Conservation (phyloP, 2,888 invertebrate genomes). For the Nasonovia ribisnigri region DNA sequence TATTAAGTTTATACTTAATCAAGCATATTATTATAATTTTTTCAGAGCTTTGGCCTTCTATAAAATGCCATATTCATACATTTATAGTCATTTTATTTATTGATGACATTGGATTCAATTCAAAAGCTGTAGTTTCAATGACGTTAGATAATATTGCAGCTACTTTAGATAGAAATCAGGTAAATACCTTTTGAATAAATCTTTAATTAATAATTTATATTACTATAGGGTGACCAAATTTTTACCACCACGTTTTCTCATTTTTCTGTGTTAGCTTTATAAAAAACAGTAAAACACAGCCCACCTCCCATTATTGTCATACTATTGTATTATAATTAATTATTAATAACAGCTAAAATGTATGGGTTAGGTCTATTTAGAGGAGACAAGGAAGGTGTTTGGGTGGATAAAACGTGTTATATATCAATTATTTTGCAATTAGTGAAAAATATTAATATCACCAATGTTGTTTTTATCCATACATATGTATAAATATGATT, state of each 20-base stretch:
- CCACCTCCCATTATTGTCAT: background rate
- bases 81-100: conserved; percentile 55
- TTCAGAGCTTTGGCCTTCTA: conserved; percentile 54
- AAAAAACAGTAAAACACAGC: background rate
- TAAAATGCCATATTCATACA: conserved; percentile 62
- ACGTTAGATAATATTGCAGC: conserved; percentile 56
- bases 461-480: background rate
- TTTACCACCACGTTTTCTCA: background rate
- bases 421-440: background rate
- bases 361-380: background rate
- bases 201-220: background rate
- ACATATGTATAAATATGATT: background rate
- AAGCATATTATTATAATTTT: conserved; percentile 21
- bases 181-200: background rate
- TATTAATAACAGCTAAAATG: background rate
- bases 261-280: background rate
- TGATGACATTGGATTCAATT: conserved; percentile 59
- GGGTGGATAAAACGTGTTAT: background rate
- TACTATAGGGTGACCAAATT: background rate
- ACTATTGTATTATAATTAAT: background rate
- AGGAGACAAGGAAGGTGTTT: background rate
- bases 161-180: conserved; percentile 52
- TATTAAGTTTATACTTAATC: background rate
- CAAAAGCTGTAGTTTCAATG: conserved; percentile 53
- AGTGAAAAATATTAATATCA: background rate